A percentile compares a stretch with the other conserved stretches of the same genome.
Conservation (phyloP, 2,888 invertebrate genomes). For the Hydrotaea diabolus region DNA sequence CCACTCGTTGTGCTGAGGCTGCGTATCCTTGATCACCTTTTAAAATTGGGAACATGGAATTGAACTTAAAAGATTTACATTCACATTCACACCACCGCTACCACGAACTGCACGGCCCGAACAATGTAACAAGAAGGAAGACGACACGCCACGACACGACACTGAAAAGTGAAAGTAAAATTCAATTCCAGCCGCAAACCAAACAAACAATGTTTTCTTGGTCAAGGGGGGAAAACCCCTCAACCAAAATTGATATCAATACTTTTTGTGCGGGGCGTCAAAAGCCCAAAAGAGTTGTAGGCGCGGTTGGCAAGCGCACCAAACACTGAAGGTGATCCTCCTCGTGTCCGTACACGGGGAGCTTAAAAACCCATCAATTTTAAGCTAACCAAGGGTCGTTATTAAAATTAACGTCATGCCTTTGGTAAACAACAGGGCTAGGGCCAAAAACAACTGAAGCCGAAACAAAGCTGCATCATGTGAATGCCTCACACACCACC, state of each 20-base stretch:
- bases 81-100: conserved; percentile 15
- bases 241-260: conserved; percentile 28
- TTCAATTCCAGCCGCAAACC: not conserved
- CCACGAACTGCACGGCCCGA: not conserved
- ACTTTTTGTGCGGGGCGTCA: not conserved
- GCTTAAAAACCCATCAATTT: conserved; percentile 33
- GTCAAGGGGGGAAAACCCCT: conserved; percentile 25
- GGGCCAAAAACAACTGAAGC: conserved; percentile 16
- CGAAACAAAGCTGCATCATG: conserved; percentile 47
- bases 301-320: conserved; percentile 48
- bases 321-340: conserved; percentile 53
- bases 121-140: conserved; percentile 25
- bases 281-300: too few species aligned
- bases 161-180: conserved; percentile 63
- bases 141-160: conserved; percentile 9
- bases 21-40: conserved; percentile 59
- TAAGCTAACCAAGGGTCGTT: conserved; percentile 53
- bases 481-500: conserved; percentile 24
- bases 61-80: conserved; percentile 53
- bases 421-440: conserved; percentile 13
- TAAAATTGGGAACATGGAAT: conserved; percentile 57
- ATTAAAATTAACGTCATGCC: conserved; percentile 54
- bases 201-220: conserved; percentile 14
- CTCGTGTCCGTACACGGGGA: conserved; percentile 4
- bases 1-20: conserved; percentile 53